These are phyloP conservation scores for Pomatorhinus ruficollis DNA, from an alignment of 2,113 vertebrate genomes.

Conservation along the genomic window DNA sequence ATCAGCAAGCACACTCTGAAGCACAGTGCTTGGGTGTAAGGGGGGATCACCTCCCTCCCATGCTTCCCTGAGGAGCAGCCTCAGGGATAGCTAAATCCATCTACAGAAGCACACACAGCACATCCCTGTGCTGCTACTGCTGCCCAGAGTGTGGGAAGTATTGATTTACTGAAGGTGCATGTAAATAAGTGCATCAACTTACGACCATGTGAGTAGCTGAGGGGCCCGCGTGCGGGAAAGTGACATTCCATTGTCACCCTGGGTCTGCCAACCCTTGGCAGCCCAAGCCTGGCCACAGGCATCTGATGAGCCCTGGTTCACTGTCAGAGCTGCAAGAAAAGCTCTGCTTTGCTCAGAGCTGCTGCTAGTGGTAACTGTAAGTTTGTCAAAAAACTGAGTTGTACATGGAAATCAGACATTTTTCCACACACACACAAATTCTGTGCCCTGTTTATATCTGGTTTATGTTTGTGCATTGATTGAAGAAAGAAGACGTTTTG, in stretches of 20 bases:
- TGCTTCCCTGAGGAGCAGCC: not conserved
- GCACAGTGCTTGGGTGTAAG: not conserved
- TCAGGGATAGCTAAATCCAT: not conserved
- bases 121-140: not conserved
- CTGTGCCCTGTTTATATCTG: not conserved
- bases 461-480: not conserved
- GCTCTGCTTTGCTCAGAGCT: not conserved
- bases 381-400: not conserved
- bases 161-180: accelerated
- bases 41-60: not conserved
- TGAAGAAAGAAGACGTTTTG: slow-evolving; percentile 26
- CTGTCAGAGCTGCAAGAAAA: not conserved
- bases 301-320: not conserved
- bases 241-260: accelerated
- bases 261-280: not conserved
- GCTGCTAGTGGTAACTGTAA: not conserved
- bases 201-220: accelerated
- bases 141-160: not conserved
- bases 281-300: not conserved
- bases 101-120: not conserved
- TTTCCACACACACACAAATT: not conserved
- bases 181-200: accelerated
- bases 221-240: not conserved
- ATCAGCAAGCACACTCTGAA: not conserved
- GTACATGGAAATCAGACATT: not conserved